Base-by-base conservation (phyloP, 2,797 vertebrate genomes). In the Lindbergichthys nudifrons region DNA sequence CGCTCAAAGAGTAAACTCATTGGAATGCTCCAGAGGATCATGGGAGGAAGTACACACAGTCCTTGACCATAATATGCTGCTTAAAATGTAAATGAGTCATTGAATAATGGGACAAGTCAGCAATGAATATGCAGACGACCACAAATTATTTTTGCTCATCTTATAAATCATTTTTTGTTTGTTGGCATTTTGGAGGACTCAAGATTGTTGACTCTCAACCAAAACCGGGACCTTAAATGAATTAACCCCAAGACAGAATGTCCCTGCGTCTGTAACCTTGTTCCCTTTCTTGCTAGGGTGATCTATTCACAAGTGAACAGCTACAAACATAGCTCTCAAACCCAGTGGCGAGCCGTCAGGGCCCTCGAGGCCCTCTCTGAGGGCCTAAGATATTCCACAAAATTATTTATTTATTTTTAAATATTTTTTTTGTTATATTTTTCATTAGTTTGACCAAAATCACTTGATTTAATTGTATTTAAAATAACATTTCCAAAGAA, bases 41-140 rank as follows among this genome's bases (percentile, higher is more conserved):
- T 30, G 54, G 63, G 70, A 83, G 84, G 82, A 89, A 77, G 90
- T 81, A 89, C 88, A 87, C 82, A 85, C 78, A 90, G 91, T 92
- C 91, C 90, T 94, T 92, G 91, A 92, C 92, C 89, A 90, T 90
- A 84, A 89, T 88, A 86, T 65, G 84, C 88, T 85, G 84, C 89
- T 92, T 90, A 87, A 92, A 90, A 93, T 93, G 90, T 79, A 92
- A 93, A 93, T 91, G 77, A 85, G 85, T 62, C 80, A 64, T 75
- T 88, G 85, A 84, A 89, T 91, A 91, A 89, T 88, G 79, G 81
- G 85, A 86, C 75, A 89, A 87, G 85, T 89, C 87, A 84, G 90
- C 90, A 81, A 89, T 88, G 88, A 92, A 92, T 90, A 90, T 90
- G 88, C 88, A 89, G 81, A 91, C 66, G 2, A 57, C 70, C 61